Evolutionary conservation across 2,888 invertebrate genomes (phyloP).

Genomic region (Drosophila acutilabella): DNA sequence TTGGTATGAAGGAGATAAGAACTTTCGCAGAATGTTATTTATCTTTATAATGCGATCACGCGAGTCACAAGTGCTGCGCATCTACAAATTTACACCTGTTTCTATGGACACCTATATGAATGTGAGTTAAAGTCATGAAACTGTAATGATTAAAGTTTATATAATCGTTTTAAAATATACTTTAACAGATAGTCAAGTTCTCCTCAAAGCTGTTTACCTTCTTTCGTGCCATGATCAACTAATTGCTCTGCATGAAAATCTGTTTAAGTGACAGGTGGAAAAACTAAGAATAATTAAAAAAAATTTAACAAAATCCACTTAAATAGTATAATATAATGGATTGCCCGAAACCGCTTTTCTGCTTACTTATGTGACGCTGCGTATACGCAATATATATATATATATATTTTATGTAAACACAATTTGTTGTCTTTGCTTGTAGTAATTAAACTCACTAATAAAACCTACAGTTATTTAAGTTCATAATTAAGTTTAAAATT

Average conservation of each 20-base stretch:
- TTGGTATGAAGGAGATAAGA: constrained; percentile 80
- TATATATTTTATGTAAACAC: neutral
- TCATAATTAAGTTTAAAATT: neutral
- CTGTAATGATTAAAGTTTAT: too few species aligned
- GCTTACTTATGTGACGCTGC: neutral
- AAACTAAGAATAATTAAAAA: too few species aligned
- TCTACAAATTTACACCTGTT: constrained; percentile 74
- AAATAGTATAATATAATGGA: too few species aligned
- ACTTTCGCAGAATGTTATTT: constrained; percentile 75
- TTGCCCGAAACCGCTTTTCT: too few species aligned
- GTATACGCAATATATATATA: neutral
- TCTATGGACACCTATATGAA: constrained; percentile 80
- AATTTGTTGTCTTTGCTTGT: neutral
- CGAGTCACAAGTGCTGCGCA: constrained; percentile 61
- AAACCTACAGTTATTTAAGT: neutral
- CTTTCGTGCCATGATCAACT: constrained; percentile 45
- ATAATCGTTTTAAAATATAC: neutral
- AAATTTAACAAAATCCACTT: too few species aligned
- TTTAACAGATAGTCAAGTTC: constrained; percentile 70
- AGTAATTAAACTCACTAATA: neutral
- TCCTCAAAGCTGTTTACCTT: constrained; percentile 80
- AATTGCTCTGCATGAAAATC: neutral
- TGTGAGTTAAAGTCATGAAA: constrained; percentile 54
- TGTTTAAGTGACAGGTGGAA: too few species aligned
- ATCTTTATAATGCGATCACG: constrained; percentile 77